Evolutionary conservation across 2,797 vertebrate genomes (phyloP).

Genomic region (Masticophis lateralis): DNA sequence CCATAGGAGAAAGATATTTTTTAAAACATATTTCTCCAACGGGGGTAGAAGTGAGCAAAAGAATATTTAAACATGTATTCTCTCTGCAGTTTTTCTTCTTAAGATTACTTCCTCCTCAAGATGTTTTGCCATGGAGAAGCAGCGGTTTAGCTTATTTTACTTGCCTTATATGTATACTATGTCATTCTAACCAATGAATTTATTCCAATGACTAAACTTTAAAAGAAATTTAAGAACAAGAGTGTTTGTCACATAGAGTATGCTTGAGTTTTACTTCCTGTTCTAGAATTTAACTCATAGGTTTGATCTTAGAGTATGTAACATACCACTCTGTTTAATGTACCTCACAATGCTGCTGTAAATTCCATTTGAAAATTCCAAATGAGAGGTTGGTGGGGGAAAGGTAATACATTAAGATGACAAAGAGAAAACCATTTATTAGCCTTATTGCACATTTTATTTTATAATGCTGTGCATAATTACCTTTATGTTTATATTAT

Average conservation of each 20-base stretch:
- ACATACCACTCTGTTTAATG: neutral
- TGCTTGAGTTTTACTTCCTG: neutral
- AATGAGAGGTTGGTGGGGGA: neutral
- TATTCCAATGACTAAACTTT: neutral
- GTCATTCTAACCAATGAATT: neutral
- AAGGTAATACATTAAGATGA: neutral
- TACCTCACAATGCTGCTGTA: neutral
- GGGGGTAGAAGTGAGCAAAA: neutral
- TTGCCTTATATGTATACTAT: neutral
- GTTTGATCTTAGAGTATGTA: neutral
- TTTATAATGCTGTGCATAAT: neutral
- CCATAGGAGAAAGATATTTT: neutral
- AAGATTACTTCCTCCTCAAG: neutral
- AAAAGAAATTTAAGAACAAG: neutral
- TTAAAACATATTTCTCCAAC: neutral
- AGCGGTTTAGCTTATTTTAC: neutral
- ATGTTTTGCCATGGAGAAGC: neutral
- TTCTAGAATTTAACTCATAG: neutral
- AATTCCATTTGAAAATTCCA: neutral
- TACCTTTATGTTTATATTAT: slow-evolving; percentile 19
- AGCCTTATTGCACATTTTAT: neutral
- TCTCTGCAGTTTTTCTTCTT: neutral
- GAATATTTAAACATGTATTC: neutral
- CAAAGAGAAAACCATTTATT: neutral
- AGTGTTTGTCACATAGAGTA: neutral